Conservation (phyloP, 2,888 invertebrate genomes). For the Acrocera orbiculus region DNA sequence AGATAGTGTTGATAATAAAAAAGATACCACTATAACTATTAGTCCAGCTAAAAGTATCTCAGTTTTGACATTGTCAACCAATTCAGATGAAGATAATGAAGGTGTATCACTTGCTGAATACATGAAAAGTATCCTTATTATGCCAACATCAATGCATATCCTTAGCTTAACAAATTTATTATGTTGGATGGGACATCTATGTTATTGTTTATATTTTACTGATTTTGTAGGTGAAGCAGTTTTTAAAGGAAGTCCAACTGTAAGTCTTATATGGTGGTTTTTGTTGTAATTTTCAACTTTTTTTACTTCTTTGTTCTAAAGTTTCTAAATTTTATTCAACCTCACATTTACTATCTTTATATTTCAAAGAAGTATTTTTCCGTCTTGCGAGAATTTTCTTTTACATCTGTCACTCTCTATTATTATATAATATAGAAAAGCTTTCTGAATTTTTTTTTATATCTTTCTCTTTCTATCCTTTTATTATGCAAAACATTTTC, state of each 20-base stretch:
- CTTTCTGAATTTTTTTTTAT: no score
- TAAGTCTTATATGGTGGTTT: slow-evolving; percentile 14
- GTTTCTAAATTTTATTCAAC: not conserved
- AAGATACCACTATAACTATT: not conserved
- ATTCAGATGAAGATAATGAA: slow-evolving; percentile 12
- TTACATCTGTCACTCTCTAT: no score
- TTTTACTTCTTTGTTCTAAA: not conserved
- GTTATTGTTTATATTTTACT: slow-evolving; percentile 47
- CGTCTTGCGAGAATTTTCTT: no score
- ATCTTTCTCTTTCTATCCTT: no score
- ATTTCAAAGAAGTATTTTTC: no score
- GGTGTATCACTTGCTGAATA: slow-evolving; percentile 23
- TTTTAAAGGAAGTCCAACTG: slow-evolving; percentile 36
- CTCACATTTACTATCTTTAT: no score
- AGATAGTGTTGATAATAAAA: not conserved
- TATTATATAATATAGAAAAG: no score
- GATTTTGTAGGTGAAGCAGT: slow-evolving; percentile 48
- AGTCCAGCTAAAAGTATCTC: not conserved
- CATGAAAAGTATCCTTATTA: slow-evolving; percentile 38
- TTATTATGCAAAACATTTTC: no score
- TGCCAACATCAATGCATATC: slow-evolving; percentile 39
- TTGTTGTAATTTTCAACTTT: no score
- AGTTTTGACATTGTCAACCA: not conserved
- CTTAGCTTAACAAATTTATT: slow-evolving; percentile 43
- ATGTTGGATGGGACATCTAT: slow-evolving; percentile 49